A percentile compares a stretch with the other conserved stretches of the same genome.
phyloP scores from a whole-genome alignment of 2,797 vertebrate genomes.

The Amazona finschi region DNA sequence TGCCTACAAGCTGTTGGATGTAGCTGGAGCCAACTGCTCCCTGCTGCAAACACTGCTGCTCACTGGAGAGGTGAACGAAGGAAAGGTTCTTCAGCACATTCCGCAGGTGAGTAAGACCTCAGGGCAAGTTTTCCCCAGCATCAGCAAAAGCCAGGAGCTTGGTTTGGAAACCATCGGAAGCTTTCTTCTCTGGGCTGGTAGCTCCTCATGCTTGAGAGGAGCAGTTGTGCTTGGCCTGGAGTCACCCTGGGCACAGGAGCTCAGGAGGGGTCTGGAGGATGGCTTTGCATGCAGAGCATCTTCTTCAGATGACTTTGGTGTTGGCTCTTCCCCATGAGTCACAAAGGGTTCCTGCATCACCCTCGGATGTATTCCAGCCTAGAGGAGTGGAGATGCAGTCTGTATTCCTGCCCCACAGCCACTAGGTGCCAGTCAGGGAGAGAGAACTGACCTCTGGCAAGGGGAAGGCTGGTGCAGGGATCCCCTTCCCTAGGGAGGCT shows the following conservation, averaged over 20 bases:
- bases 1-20: neutral
- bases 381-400: neutral
- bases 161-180: constrained; percentile 63
- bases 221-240: constrained; percentile 4
- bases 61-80: constrained; percentile 23
- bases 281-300: constrained; percentile 15
- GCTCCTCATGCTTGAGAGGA: constrained; percentile 40
- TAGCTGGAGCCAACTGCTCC: constrained; percentile 6
- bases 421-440: constrained; percentile 12
- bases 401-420: constrained; percentile 12
- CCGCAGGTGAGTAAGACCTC: constrained; percentile 71
- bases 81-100: constrained; percentile 47
- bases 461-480: neutral
- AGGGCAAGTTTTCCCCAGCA: constrained; percentile 61
- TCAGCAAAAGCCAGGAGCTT: constrained; percentile 52
- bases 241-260: constrained; percentile 18
- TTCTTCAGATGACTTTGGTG: neutral
- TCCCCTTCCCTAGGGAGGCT: neutral
- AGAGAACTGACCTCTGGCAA: neutral
- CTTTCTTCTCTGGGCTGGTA: constrained; percentile 54
- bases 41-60: neutral
- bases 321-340: neutral
- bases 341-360: neutral
- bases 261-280: neutral
- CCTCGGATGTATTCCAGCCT: neutral